Evolutionary conservation across 2,888 invertebrate genomes (phyloP), one percentile per base, ranked within the genome.

Genomic region (Andrena flavipes): DNA sequence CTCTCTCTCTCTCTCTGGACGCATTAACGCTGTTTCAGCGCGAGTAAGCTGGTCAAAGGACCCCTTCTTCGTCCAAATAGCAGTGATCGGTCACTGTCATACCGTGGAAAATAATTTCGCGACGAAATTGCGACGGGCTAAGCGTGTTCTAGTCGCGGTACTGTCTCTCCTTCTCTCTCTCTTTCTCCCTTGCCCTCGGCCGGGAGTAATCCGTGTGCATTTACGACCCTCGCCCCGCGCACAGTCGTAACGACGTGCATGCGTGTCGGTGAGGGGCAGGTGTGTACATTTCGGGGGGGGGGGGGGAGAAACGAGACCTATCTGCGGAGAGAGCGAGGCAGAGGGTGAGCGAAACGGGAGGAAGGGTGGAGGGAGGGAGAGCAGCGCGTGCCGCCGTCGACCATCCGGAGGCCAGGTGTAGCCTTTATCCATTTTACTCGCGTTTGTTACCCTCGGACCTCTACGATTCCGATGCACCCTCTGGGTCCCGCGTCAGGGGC

Each of bases 401-500:
- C 92, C 92, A 92, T 92, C 92, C 92, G 92, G 92, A 92, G 92
- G 91, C 92, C 92, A 92, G 92, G 92, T 92, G 92, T 92, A 92
- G 89, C 90, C 91, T 92, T 92, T 91, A 92, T 92, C 91, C 92
- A 90, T 92, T 92, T 91, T 91, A 91, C 90, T 89, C 92, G 89
- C 90, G 92, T 89, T 88, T 89, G 86, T 89, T 88, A 88, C 89
- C 88, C 89, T 86, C 87, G 88, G 84, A 90, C 88, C 88, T 87
- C 87, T 86, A 75, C 89, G 88, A 88, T 89, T 89, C 90, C 90
- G 89, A 88, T 89, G 89, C 89, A 87, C 87, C 88, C 88, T 88
- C 88, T 87, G 87, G 87, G 83, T 88, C 84, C 82, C 84, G 82
- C 87, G 88, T 87, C 84, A 86, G 84, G 82, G 85, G 76, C 86